Conservation (phyloP, 2,888 invertebrate species). For the Odontomyia ornata region DNA sequence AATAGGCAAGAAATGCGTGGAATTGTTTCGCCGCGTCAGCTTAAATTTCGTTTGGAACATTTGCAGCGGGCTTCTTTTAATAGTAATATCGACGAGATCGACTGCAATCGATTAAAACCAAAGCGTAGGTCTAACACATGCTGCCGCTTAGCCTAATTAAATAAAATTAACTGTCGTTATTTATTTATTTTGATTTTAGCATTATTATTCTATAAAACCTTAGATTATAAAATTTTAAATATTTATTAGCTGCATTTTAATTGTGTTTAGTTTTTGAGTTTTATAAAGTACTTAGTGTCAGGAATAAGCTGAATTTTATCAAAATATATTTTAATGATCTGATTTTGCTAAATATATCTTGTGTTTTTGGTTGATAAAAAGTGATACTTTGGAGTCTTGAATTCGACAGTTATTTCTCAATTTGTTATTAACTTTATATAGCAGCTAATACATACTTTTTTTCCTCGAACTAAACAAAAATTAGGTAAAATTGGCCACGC, state of each 20-base stretch:
- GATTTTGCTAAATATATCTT: too few relatives aligned
- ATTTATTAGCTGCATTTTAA: not conserved
- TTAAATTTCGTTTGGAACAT: conserved; percentile 70
- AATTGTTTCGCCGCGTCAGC: conserved; percentile 71
- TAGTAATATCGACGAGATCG: conserved; percentile 51
- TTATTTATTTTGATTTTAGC: conserved; percentile 33
- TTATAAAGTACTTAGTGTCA: too few relatives aligned
- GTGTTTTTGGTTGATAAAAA: too few relatives aligned
- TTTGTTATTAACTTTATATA: too few relatives aligned
- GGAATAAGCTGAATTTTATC: too few relatives aligned
- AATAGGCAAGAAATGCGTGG: conserved; percentile 53
- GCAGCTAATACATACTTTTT: too few relatives aligned
- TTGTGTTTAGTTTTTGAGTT: too few relatives aligned
- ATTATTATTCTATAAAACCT: conserved; percentile 7
- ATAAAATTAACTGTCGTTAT: conserved; percentile 14
- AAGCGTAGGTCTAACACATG: conserved; percentile 53
- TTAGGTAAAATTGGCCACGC: too few relatives aligned
- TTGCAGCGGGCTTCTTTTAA: conserved; percentile 57
- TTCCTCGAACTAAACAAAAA: too few relatives aligned
- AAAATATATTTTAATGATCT: too few relatives aligned
- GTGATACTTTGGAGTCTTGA: too few relatives aligned
- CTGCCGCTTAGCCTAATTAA: conserved; percentile 45
- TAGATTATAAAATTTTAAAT: not conserved
- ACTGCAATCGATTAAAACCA: conserved; percentile 41
- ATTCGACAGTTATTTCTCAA: too few relatives aligned